A percentile compares a stretch with the other conserved stretches of the same genome.
These are phyloP conservation scores for Pteronura brasiliensis DNA, from an alignment of 2,113 vertebrate genomes.

Conservation along the genomic window DNA sequence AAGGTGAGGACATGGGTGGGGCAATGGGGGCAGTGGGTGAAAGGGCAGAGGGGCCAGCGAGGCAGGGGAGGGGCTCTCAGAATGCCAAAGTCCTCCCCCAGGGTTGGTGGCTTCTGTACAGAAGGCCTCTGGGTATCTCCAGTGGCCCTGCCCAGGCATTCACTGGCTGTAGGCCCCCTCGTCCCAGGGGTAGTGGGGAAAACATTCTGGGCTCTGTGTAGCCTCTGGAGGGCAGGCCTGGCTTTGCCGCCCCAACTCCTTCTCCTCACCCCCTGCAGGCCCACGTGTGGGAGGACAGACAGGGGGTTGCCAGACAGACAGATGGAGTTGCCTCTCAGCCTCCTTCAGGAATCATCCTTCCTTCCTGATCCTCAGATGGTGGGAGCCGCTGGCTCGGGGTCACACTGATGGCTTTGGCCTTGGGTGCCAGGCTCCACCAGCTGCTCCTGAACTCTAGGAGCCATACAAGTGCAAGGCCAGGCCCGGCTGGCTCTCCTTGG, in stretches of 20 bases:
- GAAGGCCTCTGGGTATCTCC: background rate
- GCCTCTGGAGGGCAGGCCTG: background rate
- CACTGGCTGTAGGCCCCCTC: background rate
- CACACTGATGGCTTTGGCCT: background rate
- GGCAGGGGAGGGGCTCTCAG: background rate
- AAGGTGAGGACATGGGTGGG: background rate
- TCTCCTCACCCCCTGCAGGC: accelerated
- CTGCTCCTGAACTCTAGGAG: background rate
- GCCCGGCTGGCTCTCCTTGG: background rate
- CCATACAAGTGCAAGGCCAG: background rate
- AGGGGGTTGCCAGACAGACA: background rate
- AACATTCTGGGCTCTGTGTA: background rate
- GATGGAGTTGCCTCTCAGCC: too few relatives aligned
- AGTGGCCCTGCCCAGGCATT: background rate
- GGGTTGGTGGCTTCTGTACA: background rate
- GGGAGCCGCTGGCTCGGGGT: background rate
- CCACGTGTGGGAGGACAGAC: too few relatives aligned
- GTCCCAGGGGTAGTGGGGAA: background rate
- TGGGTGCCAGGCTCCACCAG: background rate
- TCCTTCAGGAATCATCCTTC: background rate
- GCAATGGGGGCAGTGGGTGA: too few relatives aligned
- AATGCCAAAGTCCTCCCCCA: background rate
- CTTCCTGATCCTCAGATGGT: background rate
- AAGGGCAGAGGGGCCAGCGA: too few relatives aligned
- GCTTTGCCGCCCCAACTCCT: background rate